Percentiles rank a stretch among this genome's conserved stretches.
These are phyloP conservation scores for Pseudanteris insignis DNA, from an alignment of 2,888 invertebrate genomes.

Conservation along the genomic window DNA sequence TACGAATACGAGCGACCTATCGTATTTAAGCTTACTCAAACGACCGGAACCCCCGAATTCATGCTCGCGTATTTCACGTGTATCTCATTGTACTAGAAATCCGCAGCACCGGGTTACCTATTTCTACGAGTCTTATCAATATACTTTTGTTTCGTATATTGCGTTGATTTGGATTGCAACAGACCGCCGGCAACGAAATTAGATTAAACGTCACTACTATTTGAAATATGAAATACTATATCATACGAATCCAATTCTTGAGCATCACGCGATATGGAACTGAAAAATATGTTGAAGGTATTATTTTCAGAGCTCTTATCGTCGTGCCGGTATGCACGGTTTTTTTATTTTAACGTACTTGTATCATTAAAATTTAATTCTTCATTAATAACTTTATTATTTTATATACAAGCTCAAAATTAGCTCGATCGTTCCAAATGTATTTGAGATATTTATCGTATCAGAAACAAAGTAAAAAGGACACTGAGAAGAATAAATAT, in stretches of 20 bases:
- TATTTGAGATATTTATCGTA: too few species aligned
- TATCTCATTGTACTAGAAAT: slow-evolving; percentile 25
- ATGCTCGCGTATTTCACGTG: slow-evolving; percentile 15
- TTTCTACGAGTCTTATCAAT: slow-evolving; percentile 30
- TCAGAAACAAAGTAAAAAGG: too few species aligned
- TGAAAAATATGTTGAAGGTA: neutral
- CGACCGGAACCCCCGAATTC: slow-evolving; percentile 11
- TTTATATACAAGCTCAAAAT: too few species aligned
- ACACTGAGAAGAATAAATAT: too few species aligned
- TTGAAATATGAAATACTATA: slow-evolving; percentile 21
- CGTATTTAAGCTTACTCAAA: slow-evolving; percentile 15
- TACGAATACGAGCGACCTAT: slow-evolving; percentile 6
- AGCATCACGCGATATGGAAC: slow-evolving; percentile 2
- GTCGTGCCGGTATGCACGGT: too few species aligned
- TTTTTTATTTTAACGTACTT: too few species aligned
- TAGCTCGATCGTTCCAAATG: too few species aligned
- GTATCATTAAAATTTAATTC: too few species aligned
- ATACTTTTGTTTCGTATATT: slow-evolving; percentile 16
- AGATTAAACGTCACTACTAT: slow-evolving; percentile 25
- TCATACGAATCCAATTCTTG: slow-evolving; percentile 1
- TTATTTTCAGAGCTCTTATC: too few species aligned
- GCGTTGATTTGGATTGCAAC: slow-evolving; percentile 7
- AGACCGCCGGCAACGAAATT: slow-evolving; percentile 13
- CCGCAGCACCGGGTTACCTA: slow-evolving; percentile 19
- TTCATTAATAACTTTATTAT: too few species aligned